Evolutionary conservation across 2,797 vertebrate genomes (phyloP).

Genomic region (Clarias fuscus): DNA sequence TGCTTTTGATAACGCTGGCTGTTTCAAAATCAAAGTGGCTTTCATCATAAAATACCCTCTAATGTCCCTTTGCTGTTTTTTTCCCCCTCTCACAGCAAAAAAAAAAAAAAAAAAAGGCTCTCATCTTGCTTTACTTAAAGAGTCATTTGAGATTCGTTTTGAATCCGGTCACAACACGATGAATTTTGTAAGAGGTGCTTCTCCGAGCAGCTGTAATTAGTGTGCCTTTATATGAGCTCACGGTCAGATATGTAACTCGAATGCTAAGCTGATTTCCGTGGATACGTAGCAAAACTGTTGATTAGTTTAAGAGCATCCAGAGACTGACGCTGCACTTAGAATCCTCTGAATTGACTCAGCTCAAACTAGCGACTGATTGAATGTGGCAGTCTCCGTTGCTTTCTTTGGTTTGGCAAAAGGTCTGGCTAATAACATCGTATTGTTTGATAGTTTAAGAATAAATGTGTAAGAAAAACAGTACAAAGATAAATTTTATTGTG

Average conservation of each 20-base stretch:
- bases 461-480: neutral
- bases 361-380: neutral
- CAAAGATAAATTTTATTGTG: neutral
- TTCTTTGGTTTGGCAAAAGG: neutral
- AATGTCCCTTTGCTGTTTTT: conserved; percentile 22
- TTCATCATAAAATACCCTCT: conserved; percentile 38
- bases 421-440: neutral
- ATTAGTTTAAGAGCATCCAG: conserved; percentile 1
- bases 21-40: conserved; percentile 42
- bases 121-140: conserved; percentile 31
- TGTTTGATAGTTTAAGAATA: no score
- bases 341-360: neutral
- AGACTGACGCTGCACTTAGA: neutral
- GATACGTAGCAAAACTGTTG: conserved; percentile 11
- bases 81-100: neutral
- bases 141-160: conserved; percentile 19
- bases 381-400: neutral
- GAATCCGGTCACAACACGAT: conserved; percentile 11
- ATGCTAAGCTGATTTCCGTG: neutral
- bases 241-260: neutral
- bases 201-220: conserved; percentile 6
- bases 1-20: conserved; percentile 33
- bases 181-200: neutral
- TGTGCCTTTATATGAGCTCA: neutral
- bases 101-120: neutral